Base-by-base conservation (phyloP, 2,113 vertebrate genomes). In the Eulacestoma nigropectus region DNA sequence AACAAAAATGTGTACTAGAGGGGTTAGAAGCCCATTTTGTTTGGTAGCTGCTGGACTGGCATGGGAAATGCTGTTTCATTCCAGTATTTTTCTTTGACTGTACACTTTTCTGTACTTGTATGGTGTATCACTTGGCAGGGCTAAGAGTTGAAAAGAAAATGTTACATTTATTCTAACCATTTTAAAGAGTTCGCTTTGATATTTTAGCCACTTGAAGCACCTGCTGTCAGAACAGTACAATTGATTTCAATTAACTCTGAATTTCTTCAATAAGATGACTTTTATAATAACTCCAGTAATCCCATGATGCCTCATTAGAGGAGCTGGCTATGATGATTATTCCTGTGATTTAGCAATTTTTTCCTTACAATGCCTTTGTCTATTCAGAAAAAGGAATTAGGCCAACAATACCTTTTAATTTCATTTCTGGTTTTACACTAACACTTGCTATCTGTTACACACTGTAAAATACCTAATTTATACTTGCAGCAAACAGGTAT, bases 271-370 rank as follows among this genome's bases (percentile, higher is more conserved):
- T 84, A 95, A 79, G 82, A 95, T 91, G 96, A 94, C 79, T 94
- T 91, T 95, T 95, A 84, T 96, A 94, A 96, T 95, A 97, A 98
- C 95, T 95, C 77, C 87, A 89, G 87, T 96, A 97, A 97, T 98
- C 98, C 98, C 98, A 96, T 49, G 87, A 78, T 84, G 88, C 96
- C 97, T 98, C 96, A 94, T 98, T 97, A 98, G 96, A 91, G 93
- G 74, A 91, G 96, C 96, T 85, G 96, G 95, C 96, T 70, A 64
- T 52, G 94, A 81, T 91, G 96, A 97, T 97, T 95, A 93, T 96
- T 92, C 88, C 87, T 84, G 94, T 93, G 97, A 95, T 95, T 94
- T 96, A 95, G 91, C 96, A 92, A 73, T 96, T 94, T 97, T 97
- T 97, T 91, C 82, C 84, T 95, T 95, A 93, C 62, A 84, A 52